These are phyloP conservation scores for Falco biarmicus DNA, from an alignment of 2,797 vertebrate species.

Conservation along the genomic window DNA sequence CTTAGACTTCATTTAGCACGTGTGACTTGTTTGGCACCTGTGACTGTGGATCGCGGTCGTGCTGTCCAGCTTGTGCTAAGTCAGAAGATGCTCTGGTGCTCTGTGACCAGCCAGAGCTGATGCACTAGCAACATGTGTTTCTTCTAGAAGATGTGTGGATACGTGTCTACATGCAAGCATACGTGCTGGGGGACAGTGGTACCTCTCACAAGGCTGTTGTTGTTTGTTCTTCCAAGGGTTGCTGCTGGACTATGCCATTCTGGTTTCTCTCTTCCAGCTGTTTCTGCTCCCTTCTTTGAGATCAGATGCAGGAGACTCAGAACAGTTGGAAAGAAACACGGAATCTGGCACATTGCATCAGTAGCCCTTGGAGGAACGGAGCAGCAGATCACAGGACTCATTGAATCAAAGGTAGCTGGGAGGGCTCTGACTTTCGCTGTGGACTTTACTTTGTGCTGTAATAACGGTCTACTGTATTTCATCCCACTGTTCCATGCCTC, in stretches of 20 bases:
- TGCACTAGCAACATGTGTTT: neutral
- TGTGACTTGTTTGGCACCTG: neutral
- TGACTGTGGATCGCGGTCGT: neutral
- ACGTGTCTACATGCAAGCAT: neutral
- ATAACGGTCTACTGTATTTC: neutral
- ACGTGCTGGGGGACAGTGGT: neutral
- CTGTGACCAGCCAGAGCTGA: neutral
- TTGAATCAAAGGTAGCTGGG: conserved; percentile 71
- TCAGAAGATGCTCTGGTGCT: neutral
- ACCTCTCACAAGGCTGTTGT: conserved; percentile 53
- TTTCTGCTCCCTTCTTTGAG: conserved; percentile 77
- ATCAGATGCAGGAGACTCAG: conserved; percentile 78
- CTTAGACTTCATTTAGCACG: neutral
- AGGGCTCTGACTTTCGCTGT: conserved; percentile 11
- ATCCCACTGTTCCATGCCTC: neutral
- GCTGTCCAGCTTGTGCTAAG: neutral
- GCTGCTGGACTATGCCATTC: conserved; percentile 74
- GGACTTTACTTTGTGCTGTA: neutral
- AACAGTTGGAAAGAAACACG: conserved; percentile 75
- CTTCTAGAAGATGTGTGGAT: neutral
- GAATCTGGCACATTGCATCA: conserved; percentile 75
- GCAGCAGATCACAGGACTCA: conserved; percentile 65
- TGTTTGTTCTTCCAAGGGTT: conserved; percentile 71
- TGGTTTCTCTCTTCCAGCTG: conserved; percentile 78
- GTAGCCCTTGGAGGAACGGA: conserved; percentile 68